phyloP scores from a whole-genome alignment of 2,888 invertebrate species.

The Eristalis intricaria region DNA sequence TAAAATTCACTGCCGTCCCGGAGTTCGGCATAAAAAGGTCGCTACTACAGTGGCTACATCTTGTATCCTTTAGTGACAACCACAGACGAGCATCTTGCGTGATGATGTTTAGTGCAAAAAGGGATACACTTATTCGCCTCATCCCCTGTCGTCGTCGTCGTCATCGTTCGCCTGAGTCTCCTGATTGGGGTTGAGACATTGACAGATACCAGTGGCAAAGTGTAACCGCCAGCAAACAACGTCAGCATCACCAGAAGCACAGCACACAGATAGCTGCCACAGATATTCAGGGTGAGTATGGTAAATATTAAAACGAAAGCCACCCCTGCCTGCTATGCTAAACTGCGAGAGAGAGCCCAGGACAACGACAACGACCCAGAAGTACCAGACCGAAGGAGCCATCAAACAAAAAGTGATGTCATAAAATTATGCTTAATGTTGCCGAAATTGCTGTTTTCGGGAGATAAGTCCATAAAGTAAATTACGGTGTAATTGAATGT shows the following conservation, averaged over 20 bases:
- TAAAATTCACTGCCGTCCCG: slow-evolving; percentile 68
- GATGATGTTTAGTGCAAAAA: slow-evolving; percentile 71
- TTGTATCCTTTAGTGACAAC: slow-evolving; percentile 66
- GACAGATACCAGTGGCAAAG: slow-evolving; percentile 69
- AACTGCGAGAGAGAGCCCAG: not conserved
- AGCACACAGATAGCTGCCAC: slow-evolving; percentile 43
- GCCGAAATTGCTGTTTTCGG: slow-evolving; percentile 79
- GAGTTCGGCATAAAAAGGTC: slow-evolving; percentile 66
- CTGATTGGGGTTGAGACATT: slow-evolving; percentile 71
- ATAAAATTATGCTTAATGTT: slow-evolving; percentile 81
- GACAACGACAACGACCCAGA: slow-evolving; percentile 20
- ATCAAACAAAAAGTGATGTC: slow-evolving; percentile 77
- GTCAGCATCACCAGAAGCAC: slow-evolving; percentile 31
- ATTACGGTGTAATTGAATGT: slow-evolving; percentile 80
- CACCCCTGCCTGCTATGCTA: slow-evolving; percentile 47
- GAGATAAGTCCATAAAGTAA: slow-evolving; percentile 80
- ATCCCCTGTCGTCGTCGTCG: slow-evolving; percentile 10
- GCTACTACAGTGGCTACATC: slow-evolving; percentile 39
- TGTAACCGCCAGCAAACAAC: slow-evolving; percentile 47
- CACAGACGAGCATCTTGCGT: slow-evolving; percentile 71
- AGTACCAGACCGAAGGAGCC: slow-evolving; percentile 70
- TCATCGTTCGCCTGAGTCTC: slow-evolving; percentile 12
- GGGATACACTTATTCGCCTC: slow-evolving; percentile 38
- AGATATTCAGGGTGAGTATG: slow-evolving; percentile 68
- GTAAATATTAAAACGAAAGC: slow-evolving; percentile 61